Evolutionary conservation across 2,113 vertebrate species (phyloP), one percentile per base, ranked within the genome.

Genomic region (Abramis brama): DNA sequence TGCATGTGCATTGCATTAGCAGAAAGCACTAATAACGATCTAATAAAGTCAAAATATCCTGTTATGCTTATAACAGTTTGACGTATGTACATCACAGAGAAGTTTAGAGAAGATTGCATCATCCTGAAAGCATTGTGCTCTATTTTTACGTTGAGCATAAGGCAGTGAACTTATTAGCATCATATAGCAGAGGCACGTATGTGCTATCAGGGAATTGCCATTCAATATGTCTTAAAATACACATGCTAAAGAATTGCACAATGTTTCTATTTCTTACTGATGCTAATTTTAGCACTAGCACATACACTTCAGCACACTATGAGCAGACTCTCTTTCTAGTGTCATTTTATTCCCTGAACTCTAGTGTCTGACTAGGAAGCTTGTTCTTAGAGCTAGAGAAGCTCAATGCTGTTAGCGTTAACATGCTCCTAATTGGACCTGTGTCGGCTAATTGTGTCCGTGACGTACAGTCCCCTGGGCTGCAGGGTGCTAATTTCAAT

Each of bases 401-500:
- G 68, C 68, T n/a, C 19, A 50, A 25, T 60, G 36, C 50, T 75
- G 43, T 75, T 82, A 52, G 79, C 71, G 21, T 68, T 73, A 59
- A 73, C 84, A 17, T 6, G 74, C 89, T 91, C 88, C 93, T 94
- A 94, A 95, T 95, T 95, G 94, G 93, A 90, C 90, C 88, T 6
- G 89, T 83, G 91, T 87, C 85, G 89, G 91, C 92, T 95, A 94
- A 95, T 93, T 93, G 93, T 91, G 90, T 88, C 89, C 91, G 85
- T 93, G 93, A 93, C 87, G 90, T 84, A 4, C 60, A 2, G 74
- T 94, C 93, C 91, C 93, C 45, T 70, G 93, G 91, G 94, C 92
- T 86, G 90, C 79, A 87, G 91, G 82, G 87, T 86, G 90, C 92
- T 94, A 93, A 94, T 95, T 95, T 93, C 93, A 94, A 95, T 94